These are phyloP conservation scores for Myopa testacea DNA, from an alignment of 2,888 invertebrate genomes.

Conservation along the genomic window DNA sequence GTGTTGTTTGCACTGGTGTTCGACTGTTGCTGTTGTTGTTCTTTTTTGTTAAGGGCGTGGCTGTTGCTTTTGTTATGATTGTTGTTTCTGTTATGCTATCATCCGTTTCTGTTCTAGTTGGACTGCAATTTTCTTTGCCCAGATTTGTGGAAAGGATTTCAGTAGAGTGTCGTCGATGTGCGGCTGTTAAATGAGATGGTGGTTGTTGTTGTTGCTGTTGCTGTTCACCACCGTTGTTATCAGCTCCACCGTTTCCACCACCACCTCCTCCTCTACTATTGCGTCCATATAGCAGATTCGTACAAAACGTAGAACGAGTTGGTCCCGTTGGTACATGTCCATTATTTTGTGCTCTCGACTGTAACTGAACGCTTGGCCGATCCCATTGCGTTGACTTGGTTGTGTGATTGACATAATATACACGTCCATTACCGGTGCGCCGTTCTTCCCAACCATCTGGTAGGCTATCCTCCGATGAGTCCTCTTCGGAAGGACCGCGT, in stretches of 20 bases:
- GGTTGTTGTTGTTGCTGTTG: slow-evolving; percentile 42
- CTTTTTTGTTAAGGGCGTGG: slow-evolving; percentile 32
- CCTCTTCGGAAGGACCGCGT: slow-evolving; percentile 75
- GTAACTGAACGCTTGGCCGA: slow-evolving; percentile 70
- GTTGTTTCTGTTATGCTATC: slow-evolving; percentile 19
- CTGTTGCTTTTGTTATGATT: slow-evolving; percentile 32
- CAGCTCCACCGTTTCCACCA: slow-evolving; percentile 12
- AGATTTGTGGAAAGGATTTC: slow-evolving; percentile 61
- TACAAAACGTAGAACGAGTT: slow-evolving; percentile 66
- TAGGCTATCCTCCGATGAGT: slow-evolving; percentile 67
- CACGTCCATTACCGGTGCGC: slow-evolving; percentile 84
- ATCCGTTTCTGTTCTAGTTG: slow-evolving; percentile 50
- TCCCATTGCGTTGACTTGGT: slow-evolving; percentile 90
- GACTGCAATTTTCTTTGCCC: slow-evolving; percentile 61
- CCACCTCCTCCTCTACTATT: slow-evolving; percentile 46
- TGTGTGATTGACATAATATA: slow-evolving; percentile 93
- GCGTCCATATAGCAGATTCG: slow-evolving; percentile 64
- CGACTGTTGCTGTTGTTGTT: slow-evolving; percentile 37
- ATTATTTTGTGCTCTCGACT: slow-evolving; percentile 50
- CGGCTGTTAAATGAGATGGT: slow-evolving; percentile 42
- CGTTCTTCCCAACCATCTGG: slow-evolving; percentile 94
- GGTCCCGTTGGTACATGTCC: slow-evolving; percentile 62
- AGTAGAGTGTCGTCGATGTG: slow-evolving; percentile 66
- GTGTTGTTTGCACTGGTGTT: not conserved
- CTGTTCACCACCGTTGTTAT: slow-evolving; percentile 34